Evolutionary conservation across 2,113 vertebrate genomes (phyloP), one percentile per base, ranked within the genome.

Genomic region (Platichthys stellatus): DNA sequence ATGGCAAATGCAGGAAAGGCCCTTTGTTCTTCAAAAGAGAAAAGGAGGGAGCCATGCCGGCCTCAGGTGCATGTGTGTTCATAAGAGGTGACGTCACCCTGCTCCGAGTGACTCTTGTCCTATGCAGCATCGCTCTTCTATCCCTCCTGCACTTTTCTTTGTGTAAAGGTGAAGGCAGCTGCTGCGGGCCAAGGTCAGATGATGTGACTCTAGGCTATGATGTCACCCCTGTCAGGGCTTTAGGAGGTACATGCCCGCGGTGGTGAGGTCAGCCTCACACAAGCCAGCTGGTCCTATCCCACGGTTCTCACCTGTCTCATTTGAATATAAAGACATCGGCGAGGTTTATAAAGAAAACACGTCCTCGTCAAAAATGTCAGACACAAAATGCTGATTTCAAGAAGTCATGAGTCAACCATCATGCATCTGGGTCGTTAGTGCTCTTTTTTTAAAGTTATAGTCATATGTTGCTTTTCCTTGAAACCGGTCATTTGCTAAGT

Each of bases 111-210:
- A 85, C 40, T 43, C 62, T 2, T 0, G 35, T 10, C 40, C 11
- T 13, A 2, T 43, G 10, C 12, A 12, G 40, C 12, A 2, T 43
- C 40, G 40, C 17, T 53, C 20, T 24, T 35, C 35, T 11, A 13
- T 23, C 40, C 20, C 24, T 65, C 28, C 28, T 31, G 31, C 31
- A 1, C 47, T 31, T 35, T 61, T 38, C 61, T 80, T 68, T 80
- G 76, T 72, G 47, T 76, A 40, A 66, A 81, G 72, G 82, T 82
- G 86, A 88, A 23, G 56, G 1, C 76, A 77, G 76, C 74, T 76
- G 87, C 14, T 5, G 47, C 47, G 8, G 51, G 0, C 20, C 47
- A 61, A 76, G 72, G 76, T 80, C 61, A 68, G n/a, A 49, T 74
- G 74, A 63, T 31, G 81, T 77, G 53, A 86, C 62, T 53, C 8